Evolutionary conservation across 2,888 invertebrate species (phyloP).

Genomic region (Bombyx huttoni): DNA sequence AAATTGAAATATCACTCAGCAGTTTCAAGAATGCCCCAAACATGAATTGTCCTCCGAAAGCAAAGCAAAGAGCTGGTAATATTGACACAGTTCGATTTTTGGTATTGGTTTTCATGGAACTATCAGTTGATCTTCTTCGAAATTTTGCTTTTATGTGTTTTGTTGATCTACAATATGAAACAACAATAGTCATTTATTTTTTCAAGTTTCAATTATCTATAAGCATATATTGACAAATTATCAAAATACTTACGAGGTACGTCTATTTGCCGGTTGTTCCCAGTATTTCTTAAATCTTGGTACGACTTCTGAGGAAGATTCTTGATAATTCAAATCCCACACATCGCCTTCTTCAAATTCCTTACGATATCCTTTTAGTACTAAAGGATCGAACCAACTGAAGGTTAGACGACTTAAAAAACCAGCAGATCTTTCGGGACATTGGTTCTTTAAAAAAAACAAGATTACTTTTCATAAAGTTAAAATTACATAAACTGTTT

Average conservation of each 20-base stretch:
- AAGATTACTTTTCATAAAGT: not conserved
- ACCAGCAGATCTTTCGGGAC: conserved; percentile 88
- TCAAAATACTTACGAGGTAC: conserved; percentile 61
- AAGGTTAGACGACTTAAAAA: conserved; percentile 88
- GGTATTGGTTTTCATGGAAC: conserved; percentile 1
- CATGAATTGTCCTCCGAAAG: conserved; percentile 85
- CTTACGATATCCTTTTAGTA: conserved; percentile 85
- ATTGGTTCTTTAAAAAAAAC: conserved; percentile 75
- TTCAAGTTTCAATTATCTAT: no score
- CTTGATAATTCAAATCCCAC: conserved; percentile 89
- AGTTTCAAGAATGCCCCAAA: conserved; percentile 84
- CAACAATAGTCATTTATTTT: no score
- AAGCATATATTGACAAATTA: no score
- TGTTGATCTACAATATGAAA: not conserved
- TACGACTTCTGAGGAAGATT: conserved; percentile 82
- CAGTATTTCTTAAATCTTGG: conserved; percentile 87
- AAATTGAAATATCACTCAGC: conserved; percentile 23
- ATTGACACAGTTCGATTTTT: conserved; percentile 77
- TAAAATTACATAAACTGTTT: not conserved
- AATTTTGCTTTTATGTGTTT: not conserved
- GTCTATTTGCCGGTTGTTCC: conserved; percentile 77
- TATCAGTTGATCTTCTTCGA: not conserved
- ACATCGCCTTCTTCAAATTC: conserved; percentile 85
- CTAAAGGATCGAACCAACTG: conserved; percentile 90
- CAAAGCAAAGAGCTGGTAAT: conserved; percentile 80